Conservation (phyloP, 2,888 invertebrate species). For the Oithona nana region DNA sequence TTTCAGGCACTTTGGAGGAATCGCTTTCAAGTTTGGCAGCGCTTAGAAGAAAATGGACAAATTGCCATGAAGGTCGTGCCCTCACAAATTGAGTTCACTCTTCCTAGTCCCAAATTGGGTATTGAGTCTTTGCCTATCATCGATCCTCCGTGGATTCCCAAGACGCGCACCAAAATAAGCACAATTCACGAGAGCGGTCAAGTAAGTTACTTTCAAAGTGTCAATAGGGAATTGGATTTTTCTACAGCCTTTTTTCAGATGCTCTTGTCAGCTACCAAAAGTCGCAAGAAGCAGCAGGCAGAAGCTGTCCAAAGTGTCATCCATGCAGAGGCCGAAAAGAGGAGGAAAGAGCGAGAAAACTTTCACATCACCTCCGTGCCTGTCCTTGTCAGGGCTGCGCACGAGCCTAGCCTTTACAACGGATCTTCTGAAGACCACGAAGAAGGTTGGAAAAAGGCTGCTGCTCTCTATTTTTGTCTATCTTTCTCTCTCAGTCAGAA, state of each 20-base stretch:
- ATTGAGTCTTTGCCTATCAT: slow-evolving; percentile 82
- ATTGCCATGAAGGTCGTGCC: slow-evolving; percentile 93
- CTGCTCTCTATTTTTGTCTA: not conserved
- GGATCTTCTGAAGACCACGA: slow-evolving; percentile 62
- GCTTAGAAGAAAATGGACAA: slow-evolving; percentile 96
- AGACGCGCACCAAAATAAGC: slow-evolving; percentile 95
- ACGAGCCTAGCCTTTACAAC: slow-evolving; percentile 34
- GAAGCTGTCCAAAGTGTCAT: slow-evolving; percentile 88
- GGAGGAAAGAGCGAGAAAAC: slow-evolving; percentile 79
- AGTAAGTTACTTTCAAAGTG: not conserved
- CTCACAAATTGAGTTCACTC: slow-evolving; percentile 93
- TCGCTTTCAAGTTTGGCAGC: slow-evolving; percentile 93
- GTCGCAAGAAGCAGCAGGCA: slow-evolving; percentile 94
- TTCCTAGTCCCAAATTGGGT: slow-evolving; percentile 96
- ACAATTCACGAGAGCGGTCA: slow-evolving; percentile 13
- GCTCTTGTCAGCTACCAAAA: slow-evolving; percentile 92
- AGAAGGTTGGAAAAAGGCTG: slow-evolving; percentile 46
- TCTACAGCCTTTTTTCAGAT: slow-evolving; percentile 45
- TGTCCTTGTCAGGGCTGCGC: slow-evolving; percentile 80
- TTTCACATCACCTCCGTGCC: slow-evolving; percentile 89
- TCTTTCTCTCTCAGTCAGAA: too few species aligned
- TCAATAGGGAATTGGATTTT: too few species aligned
- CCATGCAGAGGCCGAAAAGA: slow-evolving; percentile 86
- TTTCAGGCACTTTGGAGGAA: slow-evolving; percentile 15
- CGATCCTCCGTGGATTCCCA: slow-evolving; percentile 97